phyloP scores from a whole-genome alignment of 2,113 vertebrate genomes.

The Acrocephalus kingi region DNA sequence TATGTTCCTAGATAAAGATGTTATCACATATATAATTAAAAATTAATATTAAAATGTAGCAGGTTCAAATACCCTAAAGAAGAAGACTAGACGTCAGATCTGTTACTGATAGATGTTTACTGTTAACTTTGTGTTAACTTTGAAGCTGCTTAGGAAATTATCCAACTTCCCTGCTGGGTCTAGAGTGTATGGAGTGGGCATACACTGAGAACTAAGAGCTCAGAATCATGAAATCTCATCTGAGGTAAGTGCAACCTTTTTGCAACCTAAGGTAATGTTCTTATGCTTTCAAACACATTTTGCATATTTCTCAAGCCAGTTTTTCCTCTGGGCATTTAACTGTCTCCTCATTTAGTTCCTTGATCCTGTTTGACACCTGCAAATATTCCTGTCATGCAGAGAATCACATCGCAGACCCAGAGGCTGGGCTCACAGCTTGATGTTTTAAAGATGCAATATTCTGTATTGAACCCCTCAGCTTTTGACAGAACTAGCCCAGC shows the following conservation, averaged over 20 bases:
- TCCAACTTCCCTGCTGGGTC: not conserved
- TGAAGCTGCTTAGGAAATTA: not conserved
- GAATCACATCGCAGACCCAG: not conserved
- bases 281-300: not conserved
- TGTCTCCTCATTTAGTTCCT: not conserved
- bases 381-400: not conserved
- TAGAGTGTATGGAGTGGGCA: not conserved
- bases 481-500: not conserved
- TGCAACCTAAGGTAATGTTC: not conserved
- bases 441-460: slow-evolving; percentile 13
- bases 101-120: not conserved
- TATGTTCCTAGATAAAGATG: not conserved
- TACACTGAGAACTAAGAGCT: not conserved
- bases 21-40: not conserved
- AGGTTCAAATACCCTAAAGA: not conserved
- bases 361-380: not conserved
- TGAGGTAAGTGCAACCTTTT: not conserved
- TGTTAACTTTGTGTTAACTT: not conserved
- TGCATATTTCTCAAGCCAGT: not conserved
- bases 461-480: not conserved
- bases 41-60: not conserved
- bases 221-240: not conserved
- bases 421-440: not conserved
- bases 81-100: not conserved
- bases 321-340: not conserved